Evolutionary conservation across 2,888 invertebrate species (phyloP).

Genomic region (Electrophaes corylata): DNA sequence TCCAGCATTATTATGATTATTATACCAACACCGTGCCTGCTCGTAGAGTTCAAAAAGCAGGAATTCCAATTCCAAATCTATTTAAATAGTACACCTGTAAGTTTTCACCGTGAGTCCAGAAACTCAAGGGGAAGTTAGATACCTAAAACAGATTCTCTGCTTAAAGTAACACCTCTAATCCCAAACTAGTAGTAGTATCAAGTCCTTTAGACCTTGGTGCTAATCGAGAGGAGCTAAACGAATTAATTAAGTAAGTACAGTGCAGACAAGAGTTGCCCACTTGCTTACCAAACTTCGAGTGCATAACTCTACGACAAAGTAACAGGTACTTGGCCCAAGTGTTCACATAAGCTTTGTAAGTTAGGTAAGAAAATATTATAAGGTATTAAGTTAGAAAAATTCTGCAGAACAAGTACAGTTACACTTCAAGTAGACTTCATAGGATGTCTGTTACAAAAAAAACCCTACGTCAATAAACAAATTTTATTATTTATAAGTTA

Average conservation of each 20-base stretch:
- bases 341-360: neutral
- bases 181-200: conserved; percentile 4
- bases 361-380: neutral
- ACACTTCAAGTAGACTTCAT: too few species aligned
- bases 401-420: too few species aligned
- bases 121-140: neutral
- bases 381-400: neutral
- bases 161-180: conserved; percentile 13
- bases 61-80: conserved; percentile 10
- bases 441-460: too few species aligned
- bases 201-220: conserved; percentile 13
- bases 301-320: neutral
- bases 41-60: neutral
- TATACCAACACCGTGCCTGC: neutral
- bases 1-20: too few species aligned
- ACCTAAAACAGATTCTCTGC: neutral
- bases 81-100: neutral
- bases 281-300: conserved; percentile 14
- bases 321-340: neutral
- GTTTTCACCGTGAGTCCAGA: neutral
- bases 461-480: too few species aligned
- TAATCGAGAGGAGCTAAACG: conserved; percentile 22
- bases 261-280: conserved; percentile 22
- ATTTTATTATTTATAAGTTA: too few species aligned
- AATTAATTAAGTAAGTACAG: conserved; percentile 24